These are phyloP conservation scores for Eledone cirrhosa DNA, from an alignment of 2,888 invertebrate species.

Conservation along the genomic window DNA sequence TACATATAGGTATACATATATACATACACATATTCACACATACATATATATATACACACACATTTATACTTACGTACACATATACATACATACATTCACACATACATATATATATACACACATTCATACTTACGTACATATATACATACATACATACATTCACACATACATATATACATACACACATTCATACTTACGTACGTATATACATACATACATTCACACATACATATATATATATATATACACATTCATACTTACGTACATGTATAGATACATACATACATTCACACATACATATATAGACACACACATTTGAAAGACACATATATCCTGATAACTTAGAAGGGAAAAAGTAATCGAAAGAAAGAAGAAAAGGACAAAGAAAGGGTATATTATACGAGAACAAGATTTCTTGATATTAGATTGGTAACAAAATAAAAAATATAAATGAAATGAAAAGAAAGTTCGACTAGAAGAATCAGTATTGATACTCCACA, in stretches of 20 bases:
- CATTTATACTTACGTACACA: too few relatives aligned
- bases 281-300: background rate
- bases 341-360: too few relatives aligned
- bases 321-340: background rate
- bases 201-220: slow-evolving; percentile 80
- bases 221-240: slow-evolving; percentile 73
- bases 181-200: slow-evolving; percentile 72
- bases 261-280: background rate
- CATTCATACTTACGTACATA: slow-evolving; percentile 3
- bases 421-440: too few relatives aligned
- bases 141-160: slow-evolving; percentile 22
- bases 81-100: background rate
- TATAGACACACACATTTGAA: background rate
- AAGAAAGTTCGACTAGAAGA: too few relatives aligned
- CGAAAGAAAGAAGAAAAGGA: too few relatives aligned
- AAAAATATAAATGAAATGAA: too few relatives aligned
- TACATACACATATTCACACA: too few relatives aligned
- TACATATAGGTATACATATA: too few relatives aligned
- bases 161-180: background rate
- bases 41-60: too few relatives aligned
- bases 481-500: too few relatives aligned
- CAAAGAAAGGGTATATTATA: too few relatives aligned
- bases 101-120: background rate
- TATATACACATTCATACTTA: background rate
- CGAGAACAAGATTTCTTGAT: too few relatives aligned